Percentiles rank a stretch among this genome's conserved stretches.
These are phyloP conservation scores for Collichthys lucidus DNA, from an alignment of 2,113 vertebrate species.

Conservation along the genomic window DNA sequence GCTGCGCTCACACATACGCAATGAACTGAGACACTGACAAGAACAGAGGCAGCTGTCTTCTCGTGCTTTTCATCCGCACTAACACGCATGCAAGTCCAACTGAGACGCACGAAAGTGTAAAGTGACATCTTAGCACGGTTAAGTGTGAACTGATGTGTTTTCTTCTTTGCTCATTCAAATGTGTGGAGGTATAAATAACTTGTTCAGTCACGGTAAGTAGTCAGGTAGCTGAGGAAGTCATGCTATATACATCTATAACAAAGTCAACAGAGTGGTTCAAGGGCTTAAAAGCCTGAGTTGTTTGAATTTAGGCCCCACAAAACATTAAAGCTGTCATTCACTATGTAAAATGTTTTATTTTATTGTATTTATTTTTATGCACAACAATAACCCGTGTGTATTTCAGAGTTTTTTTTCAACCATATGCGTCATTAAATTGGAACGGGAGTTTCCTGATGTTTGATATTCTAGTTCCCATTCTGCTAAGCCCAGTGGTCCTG, in stretches of 20 bases:
- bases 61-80: slow-evolving; percentile 23
- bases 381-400: background rate
- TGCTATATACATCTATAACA: background rate
- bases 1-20: slow-evolving; percentile 76
- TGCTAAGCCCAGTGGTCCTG: slow-evolving; percentile 44
- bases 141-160: background rate
- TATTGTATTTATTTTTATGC: slow-evolving; percentile 1
- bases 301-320: no score
- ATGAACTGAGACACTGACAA: slow-evolving; percentile 56
- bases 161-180: slow-evolving; percentile 8
- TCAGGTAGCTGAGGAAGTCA: background rate
- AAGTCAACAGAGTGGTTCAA: background rate
- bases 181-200: background rate
- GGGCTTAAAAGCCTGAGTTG: no score
- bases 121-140: background rate
- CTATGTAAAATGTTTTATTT: background rate
- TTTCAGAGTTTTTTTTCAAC: slow-evolving; percentile 31
- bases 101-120: background rate
- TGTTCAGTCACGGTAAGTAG: background rate
- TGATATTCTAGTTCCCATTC: slow-evolving; percentile 58
- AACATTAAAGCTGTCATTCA: background rate
- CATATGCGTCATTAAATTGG: slow-evolving; percentile 24
- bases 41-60: slow-evolving; percentile 51
- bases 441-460: slow-evolving; percentile 72
- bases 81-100: slow-evolving; percentile 17